Percentiles rank a stretch among this genome's conserved stretches.
These are phyloP conservation scores for Caenorhabditis inopinata DNA, from an alignment of 1,140 invertebrate genomes.

Conservation along the genomic window DNA sequence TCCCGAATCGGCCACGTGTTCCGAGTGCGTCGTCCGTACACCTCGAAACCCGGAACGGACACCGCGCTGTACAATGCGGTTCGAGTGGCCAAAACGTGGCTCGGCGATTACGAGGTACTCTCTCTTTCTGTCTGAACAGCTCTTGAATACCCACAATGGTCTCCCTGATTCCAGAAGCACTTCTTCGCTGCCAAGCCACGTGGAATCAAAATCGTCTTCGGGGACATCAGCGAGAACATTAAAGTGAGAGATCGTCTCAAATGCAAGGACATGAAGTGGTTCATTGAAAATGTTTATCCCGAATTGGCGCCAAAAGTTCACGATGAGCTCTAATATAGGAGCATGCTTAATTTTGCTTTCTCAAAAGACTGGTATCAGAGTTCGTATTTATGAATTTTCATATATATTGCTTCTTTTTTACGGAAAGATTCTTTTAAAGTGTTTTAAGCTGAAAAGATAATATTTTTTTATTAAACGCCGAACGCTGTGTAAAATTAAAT, in stretches of 20 bases:
- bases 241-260: conserved; percentile 76
- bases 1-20: conserved; percentile 52
- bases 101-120: conserved; percentile 37
- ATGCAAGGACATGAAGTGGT: conserved; percentile 82
- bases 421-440: too few species aligned
- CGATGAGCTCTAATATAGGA: conserved; percentile 42
- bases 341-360: background rate
- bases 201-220: conserved; percentile 47
- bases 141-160: too few species aligned
- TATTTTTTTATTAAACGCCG: too few species aligned
- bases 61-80: conserved; percentile 49
- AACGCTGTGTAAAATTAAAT: too few species aligned
- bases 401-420: too few species aligned
- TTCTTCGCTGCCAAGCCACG: conserved; percentile 43
- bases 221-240: conserved; percentile 70
- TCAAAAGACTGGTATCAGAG: background rate
- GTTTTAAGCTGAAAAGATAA: too few species aligned
- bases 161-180: conserved; percentile 35
- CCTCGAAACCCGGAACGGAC: conserved; percentile 44
- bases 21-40: conserved; percentile 49
- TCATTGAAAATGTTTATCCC: conserved; percentile 88
- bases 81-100: conserved; percentile 49
- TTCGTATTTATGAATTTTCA: background rate
- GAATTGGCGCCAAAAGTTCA: conserved; percentile 69
- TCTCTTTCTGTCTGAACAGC: background rate